Evolutionary conservation across 1,140 invertebrate species (phyloP).

Genomic region (Panonychus citri): DNA sequence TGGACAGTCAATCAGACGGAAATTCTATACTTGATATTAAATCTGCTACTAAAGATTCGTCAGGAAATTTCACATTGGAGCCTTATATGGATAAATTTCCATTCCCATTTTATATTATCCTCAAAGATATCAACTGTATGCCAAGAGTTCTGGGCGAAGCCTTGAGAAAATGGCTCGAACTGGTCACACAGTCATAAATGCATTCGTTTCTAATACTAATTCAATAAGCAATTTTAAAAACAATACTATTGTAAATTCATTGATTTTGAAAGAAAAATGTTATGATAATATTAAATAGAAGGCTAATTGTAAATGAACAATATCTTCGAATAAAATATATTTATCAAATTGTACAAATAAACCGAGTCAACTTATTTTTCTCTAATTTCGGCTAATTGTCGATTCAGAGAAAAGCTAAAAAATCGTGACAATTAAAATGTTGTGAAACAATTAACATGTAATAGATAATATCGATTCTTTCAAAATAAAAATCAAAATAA

Average conservation of each 20-base stretch:
- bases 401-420: conserved; percentile 53
- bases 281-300: no score
- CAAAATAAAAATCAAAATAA: no score
- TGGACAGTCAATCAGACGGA: conserved; percentile 76
- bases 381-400: conserved; percentile 56
- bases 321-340: no score
- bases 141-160: conserved; percentile 81
- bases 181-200: conserved; percentile 34
- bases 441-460: background rate
- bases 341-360: no score
- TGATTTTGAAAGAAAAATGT: no score
- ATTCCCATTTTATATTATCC: conserved; percentile 92
- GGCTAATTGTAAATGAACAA: no score
- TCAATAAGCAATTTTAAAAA: no score
- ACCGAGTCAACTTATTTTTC: no score
- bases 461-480: no score
- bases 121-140: conserved; percentile 61
- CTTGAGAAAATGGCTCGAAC: conserved; percentile 91
- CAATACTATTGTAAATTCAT: no score
- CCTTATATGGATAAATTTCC: conserved; percentile 73
- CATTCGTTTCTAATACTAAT: no score
- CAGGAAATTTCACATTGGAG: conserved; percentile 26
- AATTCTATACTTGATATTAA: conserved; percentile 78
- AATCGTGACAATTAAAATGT: background rate
- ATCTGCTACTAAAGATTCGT: conserved; percentile 36